Evolutionary conservation across 2,888 invertebrate species (phyloP).

Genomic region (Atethmia centrago): DNA sequence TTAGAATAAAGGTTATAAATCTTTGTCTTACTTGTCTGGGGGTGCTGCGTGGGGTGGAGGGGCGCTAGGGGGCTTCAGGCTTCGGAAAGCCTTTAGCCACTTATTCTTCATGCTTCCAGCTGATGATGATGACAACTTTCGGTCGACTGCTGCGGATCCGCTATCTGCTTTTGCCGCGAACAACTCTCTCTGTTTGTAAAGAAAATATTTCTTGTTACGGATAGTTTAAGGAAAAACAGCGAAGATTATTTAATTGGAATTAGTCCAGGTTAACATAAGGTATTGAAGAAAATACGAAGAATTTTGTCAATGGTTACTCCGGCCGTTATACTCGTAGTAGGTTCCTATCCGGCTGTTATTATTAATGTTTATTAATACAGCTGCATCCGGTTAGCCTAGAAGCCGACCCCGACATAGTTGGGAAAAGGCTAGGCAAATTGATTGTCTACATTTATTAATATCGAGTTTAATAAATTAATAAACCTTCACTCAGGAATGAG

Average conservation of each 20-base stretch:
- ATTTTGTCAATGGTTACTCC: too few relatives aligned
- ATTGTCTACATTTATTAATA: too few relatives aligned
- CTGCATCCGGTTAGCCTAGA: too few relatives aligned
- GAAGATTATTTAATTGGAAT: background rate
- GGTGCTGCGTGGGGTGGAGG: slow-evolving; percentile 87
- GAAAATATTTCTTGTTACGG: slow-evolving; percentile 17
- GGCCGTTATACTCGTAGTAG: too few relatives aligned
- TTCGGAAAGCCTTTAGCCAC: slow-evolving; percentile 99
- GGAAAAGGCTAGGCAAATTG: too few relatives aligned
- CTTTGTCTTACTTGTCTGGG: slow-evolving; percentile 84
- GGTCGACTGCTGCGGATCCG: slow-evolving; percentile 93
- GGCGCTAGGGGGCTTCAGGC: slow-evolving; percentile 95
- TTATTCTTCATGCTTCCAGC: slow-evolving; percentile 98
- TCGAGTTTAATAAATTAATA: too few relatives aligned
- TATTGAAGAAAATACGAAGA: background rate
- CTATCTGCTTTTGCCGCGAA: slow-evolving; percentile 95
- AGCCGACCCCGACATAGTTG: too few relatives aligned
- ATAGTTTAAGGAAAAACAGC: background rate
- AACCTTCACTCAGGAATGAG: too few relatives aligned
- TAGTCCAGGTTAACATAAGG: background rate
- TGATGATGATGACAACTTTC: slow-evolving; percentile 96
- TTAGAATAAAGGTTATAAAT: slow-evolving; percentile 1
- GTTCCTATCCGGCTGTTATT: too few relatives aligned
- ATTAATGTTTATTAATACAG: too few relatives aligned
- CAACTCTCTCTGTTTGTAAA: slow-evolving; percentile 94